Conservation (phyloP, 2,797 vertebrate species). For the Hipposideros larvatus region DNA sequence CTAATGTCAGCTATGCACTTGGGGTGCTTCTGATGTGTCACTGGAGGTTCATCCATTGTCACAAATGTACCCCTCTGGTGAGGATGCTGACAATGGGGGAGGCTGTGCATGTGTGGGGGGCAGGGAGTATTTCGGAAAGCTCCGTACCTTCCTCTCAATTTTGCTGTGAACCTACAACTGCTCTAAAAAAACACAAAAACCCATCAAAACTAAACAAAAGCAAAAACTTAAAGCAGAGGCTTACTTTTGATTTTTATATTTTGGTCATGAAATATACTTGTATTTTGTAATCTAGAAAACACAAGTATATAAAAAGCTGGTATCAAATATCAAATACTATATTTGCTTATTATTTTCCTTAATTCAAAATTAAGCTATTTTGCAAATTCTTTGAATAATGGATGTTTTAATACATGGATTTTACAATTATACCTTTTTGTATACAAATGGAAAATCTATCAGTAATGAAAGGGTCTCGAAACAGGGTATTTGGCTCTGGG, state of each 20-base stretch:
- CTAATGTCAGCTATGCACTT: not conserved
- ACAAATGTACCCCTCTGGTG: not conserved
- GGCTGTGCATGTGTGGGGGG: not conserved
- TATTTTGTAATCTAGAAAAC: constrained; percentile 42
- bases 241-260: constrained; percentile 29
- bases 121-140: not conserved
- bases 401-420: not conserved
- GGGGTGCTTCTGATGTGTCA: not conserved
- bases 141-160: not conserved
- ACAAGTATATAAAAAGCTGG: constrained; percentile 7
- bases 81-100: not conserved
- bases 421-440: constrained; percentile 5
- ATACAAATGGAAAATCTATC: not conserved
- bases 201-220: too few species aligned
- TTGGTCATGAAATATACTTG: not conserved
- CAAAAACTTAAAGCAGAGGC: not conserved
- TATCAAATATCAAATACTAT: not conserved
- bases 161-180: not conserved
- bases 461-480: not conserved
- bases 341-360: constrained; percentile 4
- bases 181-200: not conserved
- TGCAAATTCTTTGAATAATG: not conserved
- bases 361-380: constrained; percentile 43
- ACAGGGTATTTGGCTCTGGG: not conserved
- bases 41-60: not conserved